Conservation (phyloP, 2,113 vertebrate genomes). For the Carassius gibelio region DNA sequence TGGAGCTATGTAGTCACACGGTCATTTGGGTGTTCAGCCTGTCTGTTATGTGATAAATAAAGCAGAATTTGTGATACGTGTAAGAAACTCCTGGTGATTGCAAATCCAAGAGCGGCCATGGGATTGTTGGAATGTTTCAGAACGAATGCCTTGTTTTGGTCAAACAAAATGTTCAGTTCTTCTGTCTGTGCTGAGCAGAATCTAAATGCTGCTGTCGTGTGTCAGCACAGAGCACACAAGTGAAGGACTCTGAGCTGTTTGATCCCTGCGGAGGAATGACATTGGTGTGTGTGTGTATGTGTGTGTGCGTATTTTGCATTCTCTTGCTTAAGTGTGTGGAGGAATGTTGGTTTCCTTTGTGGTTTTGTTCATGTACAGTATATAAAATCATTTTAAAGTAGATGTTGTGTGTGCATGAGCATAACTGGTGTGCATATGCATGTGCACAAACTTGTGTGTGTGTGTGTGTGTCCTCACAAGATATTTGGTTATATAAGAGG, state of each 20-base stretch:
- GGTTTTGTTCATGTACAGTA: neutral
- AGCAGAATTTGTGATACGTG: neutral
- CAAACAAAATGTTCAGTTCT: neutral
- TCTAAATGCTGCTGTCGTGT: constrained; percentile 12
- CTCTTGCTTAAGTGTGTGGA: neutral
- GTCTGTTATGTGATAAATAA: constrained; percentile 22
- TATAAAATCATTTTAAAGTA: neutral
- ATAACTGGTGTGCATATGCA: neutral
- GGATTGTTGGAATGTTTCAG: constrained; percentile 5
- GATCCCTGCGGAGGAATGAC: constrained; percentile 28
- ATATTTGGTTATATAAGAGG: constrained; percentile 34
- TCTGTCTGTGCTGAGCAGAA: constrained; percentile 24
- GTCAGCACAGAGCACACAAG: constrained; percentile 1
- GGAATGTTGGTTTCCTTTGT: constrained; percentile 1
- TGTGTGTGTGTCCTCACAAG: neutral
- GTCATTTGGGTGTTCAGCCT: neutral
- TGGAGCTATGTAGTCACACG: neutral
- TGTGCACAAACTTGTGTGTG: neutral
- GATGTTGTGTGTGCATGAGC: neutral
- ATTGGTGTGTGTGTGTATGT: neutral
- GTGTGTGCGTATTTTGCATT: neutral
- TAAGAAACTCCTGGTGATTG: neutral
- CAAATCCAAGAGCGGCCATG: neutral
- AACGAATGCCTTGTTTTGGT: neutral
- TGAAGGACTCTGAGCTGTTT: constrained; percentile 30